Base-by-base conservation (phyloP, 2,888 invertebrate species). In the Phorcus lineatus region DNA sequence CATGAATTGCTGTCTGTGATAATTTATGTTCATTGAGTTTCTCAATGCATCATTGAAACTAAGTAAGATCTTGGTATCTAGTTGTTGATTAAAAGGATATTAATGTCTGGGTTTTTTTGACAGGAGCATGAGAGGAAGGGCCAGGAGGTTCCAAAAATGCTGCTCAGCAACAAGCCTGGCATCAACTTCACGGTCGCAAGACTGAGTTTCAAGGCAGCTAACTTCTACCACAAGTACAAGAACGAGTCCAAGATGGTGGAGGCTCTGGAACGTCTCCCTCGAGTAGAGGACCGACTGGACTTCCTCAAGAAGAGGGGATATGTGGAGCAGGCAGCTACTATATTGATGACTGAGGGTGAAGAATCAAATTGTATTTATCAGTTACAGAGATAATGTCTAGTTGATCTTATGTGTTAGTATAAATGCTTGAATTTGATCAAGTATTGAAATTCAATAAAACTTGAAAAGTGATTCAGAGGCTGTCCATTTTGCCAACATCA, bases 151-250 rank as follows among this genome's bases (percentile, higher is more conserved):
- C 89, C 89, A 16, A 66, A 62, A 19, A 81, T 84, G 9, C 81
- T 89, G 28, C 24, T 82, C 22, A 83, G 82, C 0, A 81, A 88
- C 85, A 85, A 83, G 19, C 90, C 90, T 17, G 81, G 78, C 24
- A 80, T 67, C 1, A 40, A 76, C 19, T 86, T 83, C 74, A 87
- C 87, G n/a, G 83, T 86, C 75, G 88, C 86, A 52, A 83, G 83
- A 40, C 84, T 90, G 17, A 81, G 66, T 66, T 86, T 87, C 82
- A 87, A 86, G 79, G 85, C 89, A 31, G 90, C 90, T 9, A 82
- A 86, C 31, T 77, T 83, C 19, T 86, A 86, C 77, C 86, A 85
- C 77, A 83, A 80, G 55, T 62, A 81, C n/a, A 82, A 81, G n/a
- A 86, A 88, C 13, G 67, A 62, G 36, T 80, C 82, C n/a, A 83